Conservation (phyloP, 2,888 invertebrate genomes). For the Syritta pipiens region DNA sequence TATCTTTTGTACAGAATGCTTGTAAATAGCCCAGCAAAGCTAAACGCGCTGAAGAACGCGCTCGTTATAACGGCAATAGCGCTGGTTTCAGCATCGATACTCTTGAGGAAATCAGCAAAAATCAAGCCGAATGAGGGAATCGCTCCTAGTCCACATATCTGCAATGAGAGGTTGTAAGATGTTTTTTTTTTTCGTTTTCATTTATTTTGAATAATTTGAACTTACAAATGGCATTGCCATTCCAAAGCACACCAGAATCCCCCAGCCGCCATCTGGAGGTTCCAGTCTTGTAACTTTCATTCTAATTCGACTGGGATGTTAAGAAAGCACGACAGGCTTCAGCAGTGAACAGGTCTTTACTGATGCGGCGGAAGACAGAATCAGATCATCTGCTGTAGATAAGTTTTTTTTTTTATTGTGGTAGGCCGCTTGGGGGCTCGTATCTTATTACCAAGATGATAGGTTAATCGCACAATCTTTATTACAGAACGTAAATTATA, state of each 20-base stretch:
- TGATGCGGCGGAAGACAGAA: background rate
- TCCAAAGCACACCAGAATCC: slow-evolving; percentile 87
- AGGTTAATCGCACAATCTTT: slow-evolving; percentile 3
- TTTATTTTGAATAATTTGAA: slow-evolving; percentile 6
- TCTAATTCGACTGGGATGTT: background rate
- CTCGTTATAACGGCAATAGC: slow-evolving; percentile 86
- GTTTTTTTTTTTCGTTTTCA: no score
- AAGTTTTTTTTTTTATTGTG: slow-evolving; percentile 31
- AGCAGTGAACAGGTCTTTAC: background rate
- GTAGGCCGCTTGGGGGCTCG: slow-evolving; percentile 22
- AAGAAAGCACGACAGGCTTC: background rate
- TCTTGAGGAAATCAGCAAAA: slow-evolving; percentile 85
- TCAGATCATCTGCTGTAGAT: slow-evolving; percentile 11
- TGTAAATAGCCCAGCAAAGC: slow-evolving; percentile 83
- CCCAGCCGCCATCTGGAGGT: slow-evolving; percentile 90
- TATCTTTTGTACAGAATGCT: slow-evolving; percentile 84
- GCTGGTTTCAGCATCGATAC: slow-evolving; percentile 84
- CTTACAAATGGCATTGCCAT: slow-evolving; percentile 88
- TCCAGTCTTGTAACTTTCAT: slow-evolving; percentile 70
- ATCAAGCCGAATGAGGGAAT: slow-evolving; percentile 85
- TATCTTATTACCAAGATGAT: slow-evolving; percentile 27
- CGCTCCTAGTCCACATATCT: slow-evolving; percentile 86
- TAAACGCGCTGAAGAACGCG: slow-evolving; percentile 81
- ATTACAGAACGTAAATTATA: slow-evolving; percentile 23
- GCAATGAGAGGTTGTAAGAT: slow-evolving; percentile 61